Percentiles rank a stretch among this genome's conserved stretches.
Evolutionary conservation across 2,888 invertebrate species (phyloP).

Genomic region (Eugnorisma glareosa): DNA sequence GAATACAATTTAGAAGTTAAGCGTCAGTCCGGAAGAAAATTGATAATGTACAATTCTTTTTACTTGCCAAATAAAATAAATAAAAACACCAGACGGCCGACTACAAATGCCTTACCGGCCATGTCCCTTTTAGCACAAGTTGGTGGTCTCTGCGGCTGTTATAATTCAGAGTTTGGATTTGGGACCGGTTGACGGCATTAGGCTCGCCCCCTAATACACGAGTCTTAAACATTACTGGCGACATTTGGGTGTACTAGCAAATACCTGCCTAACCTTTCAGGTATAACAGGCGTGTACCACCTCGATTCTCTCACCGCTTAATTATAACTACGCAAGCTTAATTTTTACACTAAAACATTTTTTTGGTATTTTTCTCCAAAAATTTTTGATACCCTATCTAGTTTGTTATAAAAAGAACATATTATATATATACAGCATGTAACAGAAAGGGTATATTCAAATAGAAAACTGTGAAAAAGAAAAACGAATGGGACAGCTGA

Average conservation of each 20-base stretch:
- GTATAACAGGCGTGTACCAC: background rate
- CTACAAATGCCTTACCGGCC: too few species aligned
- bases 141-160: too few species aligned
- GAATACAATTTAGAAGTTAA: background rate
- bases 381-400: slow-evolving; percentile 67
- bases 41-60: background rate
- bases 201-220: background rate
- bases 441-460: too few species aligned
- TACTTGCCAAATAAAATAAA: background rate
- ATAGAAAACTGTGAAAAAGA: too few species aligned
- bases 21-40: background rate
- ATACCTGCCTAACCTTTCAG: too few species aligned
- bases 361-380: slow-evolving; percentile 74
- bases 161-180: too few species aligned
- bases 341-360: slow-evolving; percentile 52
- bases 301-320: background rate
- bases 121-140: background rate
- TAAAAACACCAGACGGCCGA: background rate
- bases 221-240: background rate
- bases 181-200: background rate
- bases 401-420: slow-evolving; percentile 30
- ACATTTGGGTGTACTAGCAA: background rate
- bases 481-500: too few species aligned
- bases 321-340: slow-evolving; percentile 46
- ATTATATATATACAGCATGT: background rate